Percentiles rank a stretch among this genome's conserved stretches.
phyloP scores from a whole-genome alignment of 2,888 invertebrate genomes.

The Latrodectus hesperus region DNA sequence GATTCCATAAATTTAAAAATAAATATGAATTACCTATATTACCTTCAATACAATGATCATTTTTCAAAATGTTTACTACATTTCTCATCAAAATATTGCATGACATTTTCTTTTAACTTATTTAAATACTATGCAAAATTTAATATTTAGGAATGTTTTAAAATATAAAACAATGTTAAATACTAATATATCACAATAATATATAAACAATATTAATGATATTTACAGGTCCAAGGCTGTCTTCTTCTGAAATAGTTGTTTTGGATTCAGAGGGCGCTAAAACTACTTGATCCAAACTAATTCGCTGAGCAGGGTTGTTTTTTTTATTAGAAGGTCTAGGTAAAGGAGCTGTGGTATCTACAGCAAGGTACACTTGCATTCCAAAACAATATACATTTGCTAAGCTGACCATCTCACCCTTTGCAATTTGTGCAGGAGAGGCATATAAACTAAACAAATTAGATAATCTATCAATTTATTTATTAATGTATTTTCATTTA shows the following conservation, averaged over 20 bases:
- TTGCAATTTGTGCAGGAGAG: slow-evolving; percentile 77
- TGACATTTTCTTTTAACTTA: too few relatives aligned
- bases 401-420: slow-evolving; percentile 79
- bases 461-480: too few relatives aligned
- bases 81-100: too few relatives aligned
- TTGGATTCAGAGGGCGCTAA: neutral
- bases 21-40: too few relatives aligned
- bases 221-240: slow-evolving; percentile 66
- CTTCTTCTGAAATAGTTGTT: slow-evolving; percentile 50
- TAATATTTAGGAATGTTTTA: too few relatives aligned
- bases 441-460: slow-evolving; percentile 77
- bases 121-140: too few relatives aligned
- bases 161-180: too few relatives aligned
- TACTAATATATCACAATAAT: too few relatives aligned
- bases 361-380: slow-evolving; percentile 79
- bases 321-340: slow-evolving; percentile 70
- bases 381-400: slow-evolving; percentile 78
- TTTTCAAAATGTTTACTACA: too few relatives aligned
- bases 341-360: slow-evolving; percentile 81
- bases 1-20: too few relatives aligned
- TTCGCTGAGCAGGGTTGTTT: neutral
- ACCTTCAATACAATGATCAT: too few relatives aligned
- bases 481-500: too few relatives aligned
- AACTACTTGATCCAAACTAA: neutral
- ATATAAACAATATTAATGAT: neutral